Percentiles rank a stretch among this genome's conserved stretches.
phyloP scores from a whole-genome alignment of 2,113 vertebrate species.

The Enhydra lutris region DNA sequence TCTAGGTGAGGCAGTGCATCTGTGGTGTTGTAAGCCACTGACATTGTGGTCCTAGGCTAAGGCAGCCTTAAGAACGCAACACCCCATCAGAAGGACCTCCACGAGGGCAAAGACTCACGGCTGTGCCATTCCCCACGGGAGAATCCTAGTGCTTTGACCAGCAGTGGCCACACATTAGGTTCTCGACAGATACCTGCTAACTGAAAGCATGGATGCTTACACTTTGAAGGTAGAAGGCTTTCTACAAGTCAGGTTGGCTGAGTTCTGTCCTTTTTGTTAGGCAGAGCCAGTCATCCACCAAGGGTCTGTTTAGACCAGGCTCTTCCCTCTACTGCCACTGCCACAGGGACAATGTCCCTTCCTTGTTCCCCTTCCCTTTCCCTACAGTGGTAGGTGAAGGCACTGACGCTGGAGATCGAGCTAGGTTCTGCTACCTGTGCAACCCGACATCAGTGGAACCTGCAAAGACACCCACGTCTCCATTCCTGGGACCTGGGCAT shows the following conservation, averaged over 20 bases:
- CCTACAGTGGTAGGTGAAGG: neutral
- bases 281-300: neutral
- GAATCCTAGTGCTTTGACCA: neutral
- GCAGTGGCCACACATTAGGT: neutral
- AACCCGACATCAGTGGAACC: neutral
- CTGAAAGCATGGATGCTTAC: neutral
- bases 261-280: neutral
- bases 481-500: neutral
- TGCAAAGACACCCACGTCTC: neutral
- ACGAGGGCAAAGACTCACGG: fast-evolving
- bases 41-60: neutral
- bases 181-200: neutral
- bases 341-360: neutral
- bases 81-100: neutral
- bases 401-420: neutral
- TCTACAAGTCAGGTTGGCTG: neutral
- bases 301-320: neutral
- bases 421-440: neutral
- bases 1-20: neutral
- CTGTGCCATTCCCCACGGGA: neutral
- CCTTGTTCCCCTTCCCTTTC: neutral
- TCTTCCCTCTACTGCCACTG: neutral
- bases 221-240: neutral
- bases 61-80: neutral
- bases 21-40: neutral